Evolutionary conservation across 1,140 invertebrate species (phyloP).

Genomic region (Octopus bimaculoides): DNA sequence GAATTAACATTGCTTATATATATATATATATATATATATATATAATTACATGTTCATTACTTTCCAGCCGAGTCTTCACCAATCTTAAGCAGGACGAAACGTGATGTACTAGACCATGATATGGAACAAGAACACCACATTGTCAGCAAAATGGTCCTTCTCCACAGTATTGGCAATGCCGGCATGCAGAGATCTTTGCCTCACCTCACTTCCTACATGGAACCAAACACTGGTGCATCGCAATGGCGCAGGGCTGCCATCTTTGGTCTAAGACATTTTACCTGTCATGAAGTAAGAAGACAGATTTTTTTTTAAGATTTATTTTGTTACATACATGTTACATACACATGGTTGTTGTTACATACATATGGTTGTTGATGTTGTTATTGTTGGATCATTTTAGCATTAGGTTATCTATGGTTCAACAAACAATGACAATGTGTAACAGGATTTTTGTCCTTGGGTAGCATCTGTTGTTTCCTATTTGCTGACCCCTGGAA

Average conservation of each 20-base stretch:
- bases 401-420: no score
- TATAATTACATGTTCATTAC: conserved; percentile 3
- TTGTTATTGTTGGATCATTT: no score
- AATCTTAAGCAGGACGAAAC: not conserved
- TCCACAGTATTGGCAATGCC: conserved; percentile 31
- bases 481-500: no score
- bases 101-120: not conserved
- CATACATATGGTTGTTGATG: no score
- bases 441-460: no score
- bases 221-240: conserved; percentile 23
- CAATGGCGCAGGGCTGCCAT: conserved; percentile 25
- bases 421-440: no score
- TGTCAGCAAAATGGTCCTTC: conserved; percentile 19
- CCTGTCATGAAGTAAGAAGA: conserved; percentile 27
- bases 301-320: not conserved
- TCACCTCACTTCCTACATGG: conserved; percentile 25
- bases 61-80: not conserved
- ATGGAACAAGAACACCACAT: not conserved
- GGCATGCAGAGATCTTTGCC: conserved; percentile 20
- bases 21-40: no score
- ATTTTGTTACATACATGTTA: no score
- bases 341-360: no score
- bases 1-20: no score
- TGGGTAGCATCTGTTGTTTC: no score
- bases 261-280: conserved; percentile 27